Evolutionary conservation across 2,113 vertebrate species (phyloP), one percentile per base, ranked within the genome.

Genomic region (Oceanodroma tethys): DNA sequence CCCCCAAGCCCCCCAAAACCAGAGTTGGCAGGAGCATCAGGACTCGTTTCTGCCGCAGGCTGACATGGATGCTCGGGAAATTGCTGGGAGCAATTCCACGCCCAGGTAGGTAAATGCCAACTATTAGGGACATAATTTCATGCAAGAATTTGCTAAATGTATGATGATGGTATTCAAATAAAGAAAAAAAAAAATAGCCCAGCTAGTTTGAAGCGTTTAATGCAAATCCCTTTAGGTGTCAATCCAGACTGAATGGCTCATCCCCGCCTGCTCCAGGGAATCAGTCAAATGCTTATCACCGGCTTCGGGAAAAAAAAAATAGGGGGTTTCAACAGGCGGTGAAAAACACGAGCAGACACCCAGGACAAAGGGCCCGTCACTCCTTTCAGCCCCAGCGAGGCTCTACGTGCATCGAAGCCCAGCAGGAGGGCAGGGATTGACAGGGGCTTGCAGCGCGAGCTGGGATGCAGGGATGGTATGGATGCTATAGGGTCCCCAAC

Each of bases 191-290:
- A 40, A 25, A 23, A 11, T 20, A 76, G 15, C 32, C 19, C 36
- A 55, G 55, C 29, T 62, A 34, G 52, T 66, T 63, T 4, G 71
- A 93, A 88, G 59, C 2, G 6, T 60, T 95, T 79, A 53, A 95
- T 76, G 90, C 86, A 92, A 86, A 94, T 90, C 82, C 62, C 66
- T 90, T 40, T 16, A 10, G 90, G 85, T 95, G 94, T 93, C 95
- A 96, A 93, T 86, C 88, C 79, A 36, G 66, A 27, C 85, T 72
- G 91, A 86, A 88, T 20, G 79, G 88, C 71, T 79, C 92, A 42
- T 85, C 91, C 88, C 71, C 21, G 45, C 81, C 95, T 80, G 95
- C 82, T 75, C 71, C 0, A 7, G 4, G 82, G 21, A 47, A 95
- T 85, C 95, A 82, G 85, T 82, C 96, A 90, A 88, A 82, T 2